Evolutionary conservation across 2,113 vertebrate species (phyloP).

Genomic region (Eulacestoma nigropectus): DNA sequence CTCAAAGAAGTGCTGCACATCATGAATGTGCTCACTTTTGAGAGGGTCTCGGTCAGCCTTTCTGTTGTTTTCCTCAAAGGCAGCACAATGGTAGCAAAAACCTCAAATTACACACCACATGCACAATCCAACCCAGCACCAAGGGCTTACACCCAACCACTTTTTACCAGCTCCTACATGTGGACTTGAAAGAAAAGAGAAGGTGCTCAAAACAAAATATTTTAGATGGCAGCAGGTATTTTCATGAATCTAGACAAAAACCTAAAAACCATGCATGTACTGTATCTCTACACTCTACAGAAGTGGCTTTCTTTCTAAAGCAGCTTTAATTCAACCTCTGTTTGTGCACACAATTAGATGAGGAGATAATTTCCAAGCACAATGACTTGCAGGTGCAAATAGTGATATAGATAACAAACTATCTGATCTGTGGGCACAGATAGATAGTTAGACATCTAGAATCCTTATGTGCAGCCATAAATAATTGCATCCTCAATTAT

Average conservation of each 20-base stretch:
- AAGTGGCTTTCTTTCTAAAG: slow-evolving; percentile 3
- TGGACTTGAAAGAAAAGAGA: background rate
- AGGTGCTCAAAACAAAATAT: background rate
- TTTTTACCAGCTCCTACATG: background rate
- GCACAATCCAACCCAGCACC: background rate
- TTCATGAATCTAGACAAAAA: background rate
- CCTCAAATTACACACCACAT: background rate
- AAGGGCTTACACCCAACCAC: background rate
- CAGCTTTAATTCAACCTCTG: slow-evolving; percentile 44
- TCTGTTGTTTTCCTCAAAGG: slow-evolving; percentile 47
- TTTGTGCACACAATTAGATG: slow-evolving; percentile 54
- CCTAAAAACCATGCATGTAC: background rate
- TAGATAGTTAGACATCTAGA: slow-evolving; percentile 63
- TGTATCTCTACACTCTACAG: background rate
- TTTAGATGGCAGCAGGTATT: background rate
- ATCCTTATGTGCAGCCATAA: slow-evolving; percentile 57
- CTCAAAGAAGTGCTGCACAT: slow-evolving; percentile 29
- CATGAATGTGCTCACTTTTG: slow-evolving; percentile 22
- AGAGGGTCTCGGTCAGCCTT: slow-evolving; percentile 49
- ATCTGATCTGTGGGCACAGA: slow-evolving; percentile 56
- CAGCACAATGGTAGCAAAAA: slow-evolving; percentile 22
- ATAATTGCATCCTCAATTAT: slow-evolving; percentile 61
- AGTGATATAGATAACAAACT: slow-evolving; percentile 65
- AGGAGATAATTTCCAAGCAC: slow-evolving; percentile 58
- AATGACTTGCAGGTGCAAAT: slow-evolving; percentile 63